Evolutionary conservation across 2,113 vertebrate genomes (phyloP), one percentile per base, ranked within the genome.

Genomic region (Cryptomyrus ogoouensis): DNA sequence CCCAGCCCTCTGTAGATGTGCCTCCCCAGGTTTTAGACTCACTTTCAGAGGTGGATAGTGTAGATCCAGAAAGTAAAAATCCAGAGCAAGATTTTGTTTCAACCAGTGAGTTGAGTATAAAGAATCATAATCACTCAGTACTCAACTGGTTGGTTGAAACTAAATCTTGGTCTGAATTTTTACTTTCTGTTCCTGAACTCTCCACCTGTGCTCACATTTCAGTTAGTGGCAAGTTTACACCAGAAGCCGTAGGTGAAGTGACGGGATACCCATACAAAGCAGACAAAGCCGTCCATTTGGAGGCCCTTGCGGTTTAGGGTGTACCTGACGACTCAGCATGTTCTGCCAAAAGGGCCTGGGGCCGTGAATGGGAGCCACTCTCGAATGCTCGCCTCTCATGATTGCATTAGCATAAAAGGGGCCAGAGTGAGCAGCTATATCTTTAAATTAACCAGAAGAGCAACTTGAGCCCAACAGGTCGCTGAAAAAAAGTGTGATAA

Each of bases 401-500:
- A 84, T 47, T 47, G 44, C 44, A 84, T 84, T 84, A 84, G 83
- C 83, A 84, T 84, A 47, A 84, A 53, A 53, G n/a, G 13, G 85
- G 31, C 47, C 15, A 53, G 4, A 35, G 47, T 87, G 49, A 35
- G 85, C 24, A 49, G 83, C 44, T 13, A 47, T 47, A 21, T 47
- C 8, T 84, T 47, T 47, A 84, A 84, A 84, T 84, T 46, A 84
- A 47, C 83, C 21, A 39, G 21, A 46, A 47, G 42, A 84, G 44
- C 80, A 84, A 84, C 44, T 47, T 46, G 10, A 46, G 24, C 21
- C 1, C 39, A 84, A 46, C 83, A 84, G 19, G 44, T 46, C n/a
- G 83, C 7, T 46, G 39, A 24, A 84, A 84, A 13, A 10, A 70
- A 84, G 44, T 47, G 42, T 47, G 42, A 46, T 44, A 84, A 19